Percentiles rank a stretch among this genome's conserved stretches.
These are phyloP conservation scores for Ara ararauna DNA, from an alignment of 2,797 vertebrate species.

Conservation along the genomic window DNA sequence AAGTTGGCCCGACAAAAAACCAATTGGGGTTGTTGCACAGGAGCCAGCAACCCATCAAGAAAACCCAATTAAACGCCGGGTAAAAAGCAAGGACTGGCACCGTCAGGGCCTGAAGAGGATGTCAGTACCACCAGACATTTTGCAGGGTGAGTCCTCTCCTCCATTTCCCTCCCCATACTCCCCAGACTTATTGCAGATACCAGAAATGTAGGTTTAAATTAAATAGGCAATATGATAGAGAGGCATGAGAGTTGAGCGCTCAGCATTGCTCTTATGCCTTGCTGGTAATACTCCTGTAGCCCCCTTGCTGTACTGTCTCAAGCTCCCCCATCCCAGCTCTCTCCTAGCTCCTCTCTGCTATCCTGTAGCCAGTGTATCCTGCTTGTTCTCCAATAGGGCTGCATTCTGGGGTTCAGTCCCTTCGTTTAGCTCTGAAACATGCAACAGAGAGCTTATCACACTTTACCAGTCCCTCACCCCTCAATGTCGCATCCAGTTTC, in stretches of 20 bases:
- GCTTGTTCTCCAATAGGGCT: neutral
- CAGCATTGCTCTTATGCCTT: neutral
- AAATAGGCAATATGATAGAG: neutral
- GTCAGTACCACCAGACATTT: constrained; percentile 65
- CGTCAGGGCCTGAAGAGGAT: constrained; percentile 76
- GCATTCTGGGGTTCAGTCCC: neutral
- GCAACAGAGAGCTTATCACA: neutral
- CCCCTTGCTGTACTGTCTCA: neutral
- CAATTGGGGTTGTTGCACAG: neutral
- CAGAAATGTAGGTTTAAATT: neutral
- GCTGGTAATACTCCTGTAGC: neutral
- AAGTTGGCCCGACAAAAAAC: constrained; percentile 74
- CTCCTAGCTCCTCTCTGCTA: neutral
- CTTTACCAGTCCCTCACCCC: neutral
- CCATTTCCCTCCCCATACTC: neutral
- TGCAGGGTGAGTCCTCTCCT: constrained; percentile 58
- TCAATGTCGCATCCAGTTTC: rapidly evolving
- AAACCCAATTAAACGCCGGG: neutral
- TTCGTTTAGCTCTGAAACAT: neutral
- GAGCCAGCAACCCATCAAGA: constrained; percentile 31
- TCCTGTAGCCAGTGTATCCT: neutral
- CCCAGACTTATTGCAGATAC: neutral
- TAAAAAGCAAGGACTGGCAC: constrained; percentile 76
- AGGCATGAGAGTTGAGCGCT: neutral
- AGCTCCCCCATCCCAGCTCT: neutral